A percentile compares a stretch with the other conserved stretches of the same genome.
These are phyloP conservation scores for Thymelicus lineola DNA, from an alignment of 2,888 invertebrate genomes.

Conservation along the genomic window DNA sequence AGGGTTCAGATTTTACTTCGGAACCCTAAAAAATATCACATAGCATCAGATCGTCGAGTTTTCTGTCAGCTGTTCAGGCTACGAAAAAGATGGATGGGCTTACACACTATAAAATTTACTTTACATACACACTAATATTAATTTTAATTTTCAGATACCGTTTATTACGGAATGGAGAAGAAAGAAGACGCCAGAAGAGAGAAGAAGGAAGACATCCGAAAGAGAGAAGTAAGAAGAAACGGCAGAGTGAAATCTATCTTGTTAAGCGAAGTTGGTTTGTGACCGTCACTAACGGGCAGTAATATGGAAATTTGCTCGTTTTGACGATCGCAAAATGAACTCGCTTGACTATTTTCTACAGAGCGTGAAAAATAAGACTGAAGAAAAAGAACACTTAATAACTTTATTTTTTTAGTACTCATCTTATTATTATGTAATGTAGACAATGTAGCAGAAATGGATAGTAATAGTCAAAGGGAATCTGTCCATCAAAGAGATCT, in stretches of 20 bases:
- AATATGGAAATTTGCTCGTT: constrained; percentile 76
- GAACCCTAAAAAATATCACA: too few relatives aligned
- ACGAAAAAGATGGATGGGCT: too few relatives aligned
- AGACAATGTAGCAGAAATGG: too few relatives aligned
- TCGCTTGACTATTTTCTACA: constrained; percentile 79
- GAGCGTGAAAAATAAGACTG: not conserved
- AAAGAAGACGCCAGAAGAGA: constrained; percentile 28
- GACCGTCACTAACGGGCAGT: constrained; percentile 87
- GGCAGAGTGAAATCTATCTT: constrained; percentile 44
- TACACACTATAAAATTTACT: too few relatives aligned
- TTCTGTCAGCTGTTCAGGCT: too few relatives aligned
- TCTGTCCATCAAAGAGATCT: too few relatives aligned
- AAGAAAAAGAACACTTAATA: constrained; percentile 1
- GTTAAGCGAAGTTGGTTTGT: constrained; percentile 86
- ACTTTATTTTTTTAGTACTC: not conserved
- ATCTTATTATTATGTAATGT: too few relatives aligned
- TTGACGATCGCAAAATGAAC: constrained; percentile 86
- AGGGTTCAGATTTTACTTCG: too few relatives aligned
- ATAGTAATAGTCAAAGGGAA: too few relatives aligned
- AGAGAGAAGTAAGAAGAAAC: constrained; percentile 39
- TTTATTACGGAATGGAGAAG: constrained; percentile 11
- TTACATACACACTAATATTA: too few relatives aligned
- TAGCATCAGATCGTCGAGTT: too few relatives aligned
- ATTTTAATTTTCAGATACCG: not conserved
- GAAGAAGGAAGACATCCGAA: constrained; percentile 1